These are phyloP conservation scores for Procambarus clarkii DNA, from an alignment of 1,140 invertebrate species.

Conservation along the genomic window DNA sequence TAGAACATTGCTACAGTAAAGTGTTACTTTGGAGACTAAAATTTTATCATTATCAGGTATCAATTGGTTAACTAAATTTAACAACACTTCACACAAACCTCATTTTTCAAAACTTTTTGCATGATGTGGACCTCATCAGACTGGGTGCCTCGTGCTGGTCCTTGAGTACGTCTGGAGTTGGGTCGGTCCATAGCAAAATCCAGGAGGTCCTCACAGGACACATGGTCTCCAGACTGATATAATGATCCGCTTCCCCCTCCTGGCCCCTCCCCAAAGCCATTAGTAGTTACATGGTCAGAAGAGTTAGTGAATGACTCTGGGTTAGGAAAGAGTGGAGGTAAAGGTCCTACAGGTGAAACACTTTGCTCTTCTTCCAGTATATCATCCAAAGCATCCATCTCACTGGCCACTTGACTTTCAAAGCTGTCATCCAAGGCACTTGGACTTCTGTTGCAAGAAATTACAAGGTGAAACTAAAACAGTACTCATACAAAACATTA, in stretches of 20 bases:
- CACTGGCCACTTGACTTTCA: constrained; percentile 81
- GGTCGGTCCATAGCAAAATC: constrained; percentile 92
- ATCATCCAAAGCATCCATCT: constrained; percentile 82
- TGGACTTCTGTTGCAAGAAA: constrained; percentile 54
- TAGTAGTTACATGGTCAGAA: constrained; percentile 47
- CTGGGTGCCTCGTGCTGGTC: constrained; percentile 87
- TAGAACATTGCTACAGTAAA: too few relatives aligned
- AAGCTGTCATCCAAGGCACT: constrained; percentile 79
- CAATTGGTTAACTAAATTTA: background rate
- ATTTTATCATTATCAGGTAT: too few relatives aligned
- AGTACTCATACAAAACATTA: background rate
- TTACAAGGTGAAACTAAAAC: constrained; percentile 12
- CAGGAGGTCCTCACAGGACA: constrained; percentile 93
- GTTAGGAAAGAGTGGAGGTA: constrained; percentile 44
- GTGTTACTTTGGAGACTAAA: too few relatives aligned
- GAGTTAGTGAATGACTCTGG: constrained; percentile 42
- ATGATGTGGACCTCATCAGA: constrained; percentile 89
- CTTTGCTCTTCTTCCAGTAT: constrained; percentile 74
- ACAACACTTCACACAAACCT: constrained; percentile 78
- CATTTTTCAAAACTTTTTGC: constrained; percentile 90
- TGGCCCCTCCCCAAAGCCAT: constrained; percentile 60
- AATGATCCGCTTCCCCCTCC: constrained; percentile 74
- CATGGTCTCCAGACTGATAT: constrained; percentile 81
- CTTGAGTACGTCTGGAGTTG: constrained; percentile 80
- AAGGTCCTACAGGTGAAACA: constrained; percentile 63